Base-by-base conservation (phyloP, 2,888 invertebrate species). In the Nymphalis urticae region DNA sequence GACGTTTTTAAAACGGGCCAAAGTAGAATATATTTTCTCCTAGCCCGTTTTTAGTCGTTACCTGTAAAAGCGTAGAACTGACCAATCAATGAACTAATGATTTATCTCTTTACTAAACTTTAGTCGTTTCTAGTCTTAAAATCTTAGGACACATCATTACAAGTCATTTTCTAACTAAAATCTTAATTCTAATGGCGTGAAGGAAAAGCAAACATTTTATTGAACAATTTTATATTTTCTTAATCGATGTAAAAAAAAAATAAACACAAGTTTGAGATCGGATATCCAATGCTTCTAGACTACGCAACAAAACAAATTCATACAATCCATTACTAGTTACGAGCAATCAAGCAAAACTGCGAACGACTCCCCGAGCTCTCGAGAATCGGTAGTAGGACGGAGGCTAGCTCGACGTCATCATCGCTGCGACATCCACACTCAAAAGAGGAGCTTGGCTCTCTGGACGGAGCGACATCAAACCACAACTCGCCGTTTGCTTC, bases 371-470 rank as follows among this genome's bases (percentile, higher is more conserved):
- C 65, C 66, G 68, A 66, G 70, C 68, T 69, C 67, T 42, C 50
- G 59, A 64, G 62, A 66, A 67, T 32, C 69, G 21, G 27, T 62
- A 58, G 51, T 56, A 24, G 9, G 64, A 24, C 60, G 64, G 65
- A 47, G 32, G 56, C 63, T 1, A 64, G 48, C 24, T 48, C 53
- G 48, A 64, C 67, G 32, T 36, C 71, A 19, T 50, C 19, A 69
- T 56, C 72, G 59, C 70, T 70, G 59, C 70, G 24, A 60, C 66
- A 62, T 70, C 62, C 66, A 62, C 3, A 66, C 63, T 63, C 63
- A 48, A 58, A 51, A n/a, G 66, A 66, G 68, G 68, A 70, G 63
- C 68, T 70, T 51, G 16, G 66, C 62, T 69, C 61, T 69, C 69
- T 64, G 61, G 71, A 51, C 67, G 70, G 51, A 69, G 73, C 42